Base-by-base conservation (phyloP, 92 coral and sea anemone species). In the Heliopora coerulea region DNA sequence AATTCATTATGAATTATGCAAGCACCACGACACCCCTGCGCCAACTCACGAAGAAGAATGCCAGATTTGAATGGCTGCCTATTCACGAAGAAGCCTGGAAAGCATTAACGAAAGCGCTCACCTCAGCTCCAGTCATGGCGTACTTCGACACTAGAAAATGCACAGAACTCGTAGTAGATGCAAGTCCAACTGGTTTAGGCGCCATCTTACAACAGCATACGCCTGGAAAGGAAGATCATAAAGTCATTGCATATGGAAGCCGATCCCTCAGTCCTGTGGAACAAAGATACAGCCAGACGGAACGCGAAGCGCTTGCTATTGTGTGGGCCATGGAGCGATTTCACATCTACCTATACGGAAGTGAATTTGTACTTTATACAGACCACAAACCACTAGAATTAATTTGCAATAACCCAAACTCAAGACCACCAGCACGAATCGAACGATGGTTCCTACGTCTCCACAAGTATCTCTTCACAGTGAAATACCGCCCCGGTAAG, bases 1-100 rank as follows among this genome's bases (percentile, higher is more conserved):
- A 50, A 50, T 50, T 50, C 26, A 50, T 50, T 17, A 23, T 3
- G 4, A 50, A 50, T 50, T 50, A 68, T 56, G 75, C 75, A 42
- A 68, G 34, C 17, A 50, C 44, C 17, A 68, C 75, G 13, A 35
- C 50, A 25, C 75, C 75, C 31, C 33, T 68, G 24, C 59, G 75
- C 21, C 58, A 68, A 50, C 75, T 68, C 75, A 68, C 75, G n/a
- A 28, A 49, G 40, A 64, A 64, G 48, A 33, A 64, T 37, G 42
- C 42, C 42, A 37, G 42, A 37, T 37, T 37, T 37, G 58, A 50
- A 19, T 50, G 58, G 58, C 17, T 50, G 17, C 58, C 58, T 3
- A 23, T 19, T 5, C 58, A 50, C 19, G 58, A 50, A 19, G 17
- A 50, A 3, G 20, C 58, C 20, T 50, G 21, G 58, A 50, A 50